phyloP scores from a whole-genome alignment of 2,113 vertebrate genomes.

The Martes martes region DNA sequence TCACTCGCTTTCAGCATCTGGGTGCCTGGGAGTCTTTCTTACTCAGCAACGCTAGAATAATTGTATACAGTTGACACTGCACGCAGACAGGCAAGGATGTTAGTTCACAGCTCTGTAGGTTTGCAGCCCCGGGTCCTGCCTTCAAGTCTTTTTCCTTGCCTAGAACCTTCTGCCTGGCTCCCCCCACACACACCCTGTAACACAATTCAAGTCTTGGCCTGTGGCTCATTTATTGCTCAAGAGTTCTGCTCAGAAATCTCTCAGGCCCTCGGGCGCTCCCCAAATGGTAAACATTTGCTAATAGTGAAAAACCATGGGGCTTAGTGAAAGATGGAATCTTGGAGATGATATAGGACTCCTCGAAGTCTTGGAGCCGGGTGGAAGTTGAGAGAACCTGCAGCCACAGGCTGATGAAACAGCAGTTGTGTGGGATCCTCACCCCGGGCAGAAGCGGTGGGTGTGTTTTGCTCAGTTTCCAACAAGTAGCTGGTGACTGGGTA shows the following conservation, averaged over 20 bases:
- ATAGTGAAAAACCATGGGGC: slow-evolving; percentile 48
- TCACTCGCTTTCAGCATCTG: not conserved
- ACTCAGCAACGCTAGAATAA: not conserved
- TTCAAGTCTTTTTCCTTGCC: not conserved
- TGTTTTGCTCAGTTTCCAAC: not conserved
- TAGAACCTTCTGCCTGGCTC: not conserved
- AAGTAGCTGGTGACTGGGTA: not conserved
- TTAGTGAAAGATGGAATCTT: slow-evolving; percentile 33
- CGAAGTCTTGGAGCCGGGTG: slow-evolving; percentile 42
- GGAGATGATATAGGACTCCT: slow-evolving; percentile 26
- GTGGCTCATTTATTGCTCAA: slow-evolving; percentile 35
- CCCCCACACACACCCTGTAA: not conserved
- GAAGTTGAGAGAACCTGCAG: slow-evolving; percentile 26
- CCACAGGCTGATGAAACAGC: slow-evolving; percentile 48
- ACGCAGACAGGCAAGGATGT: not conserved
- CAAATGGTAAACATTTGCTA: slow-evolving; percentile 54
- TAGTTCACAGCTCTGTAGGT: no score
- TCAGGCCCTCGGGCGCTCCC: slow-evolving; percentile 21
- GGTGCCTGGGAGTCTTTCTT: not conserved
- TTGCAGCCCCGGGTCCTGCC: not conserved
- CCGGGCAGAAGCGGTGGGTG: not conserved
- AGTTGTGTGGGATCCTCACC: not conserved
- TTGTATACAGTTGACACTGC: not conserved
- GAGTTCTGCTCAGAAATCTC: slow-evolving; percentile 54
- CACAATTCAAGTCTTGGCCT: slow-evolving; percentile 51